Evolutionary conservation across 1,140 invertebrate species (phyloP), one percentile per base, ranked within the genome.

Genomic region (Littorina saxatilis): DNA sequence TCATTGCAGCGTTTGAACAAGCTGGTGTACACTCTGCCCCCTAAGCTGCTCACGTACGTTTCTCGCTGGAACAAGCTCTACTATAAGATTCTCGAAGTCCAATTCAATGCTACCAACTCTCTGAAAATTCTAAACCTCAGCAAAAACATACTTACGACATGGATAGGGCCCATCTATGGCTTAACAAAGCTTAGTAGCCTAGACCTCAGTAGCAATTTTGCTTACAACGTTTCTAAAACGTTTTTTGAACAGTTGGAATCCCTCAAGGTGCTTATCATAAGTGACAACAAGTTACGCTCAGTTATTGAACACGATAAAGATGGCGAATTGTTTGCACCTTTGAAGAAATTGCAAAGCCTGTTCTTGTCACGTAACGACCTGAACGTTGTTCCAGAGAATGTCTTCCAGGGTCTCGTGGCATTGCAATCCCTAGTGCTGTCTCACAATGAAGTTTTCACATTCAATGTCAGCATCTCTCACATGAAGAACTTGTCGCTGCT

Each of bases 281-380:
- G 68, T 17, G 63, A 50, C 7, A 85, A 83, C 74, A 20, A 75
- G 2, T 27, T 83, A 0, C 79, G 82, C 27, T 23, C 29, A 27
- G 27, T 29, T 23, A 68, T 85, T 17, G 40, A 27, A 29, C 40
- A 74, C 5, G 72, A 74, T 40, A 29, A 5, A 1, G 3, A 74
- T 1, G 72, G 72, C 4, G 29, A 20, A 23, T 27, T 82, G 17
- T 82, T 83, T 35, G 17, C n/a, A 35, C 32, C 3, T 32, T 52
- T 82, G 17, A 32, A 20, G 1, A 82, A 78, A 3, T 50, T 88
- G 17, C 39, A 76, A 52, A 1, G 32, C 5, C 50, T 88, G 17
- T 79, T 85, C 68, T 47, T 88, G 23, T 82, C 84, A 2, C 29
- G 40, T 13, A 88, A 88, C 40, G n/a, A 40, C 9, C 85, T 88